Evolutionary conservation across 2,113 vertebrate genomes (phyloP), one percentile per base, ranked within the genome.

Genomic region (Trochalopteron elliotii): DNA sequence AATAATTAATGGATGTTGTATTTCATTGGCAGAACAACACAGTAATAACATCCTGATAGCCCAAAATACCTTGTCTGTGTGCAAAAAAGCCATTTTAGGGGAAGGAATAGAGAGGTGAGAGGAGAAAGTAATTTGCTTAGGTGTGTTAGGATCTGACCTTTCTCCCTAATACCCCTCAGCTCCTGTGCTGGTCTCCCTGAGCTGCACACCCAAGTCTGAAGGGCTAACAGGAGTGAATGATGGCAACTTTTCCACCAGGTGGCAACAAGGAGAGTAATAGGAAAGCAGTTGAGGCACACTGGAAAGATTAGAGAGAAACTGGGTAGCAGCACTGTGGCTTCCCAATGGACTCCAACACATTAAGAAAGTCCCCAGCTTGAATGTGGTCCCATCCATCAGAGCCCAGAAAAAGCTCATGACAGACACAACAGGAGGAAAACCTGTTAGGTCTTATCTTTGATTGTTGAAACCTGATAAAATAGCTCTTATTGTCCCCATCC

Each of bases 371-470:
- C 35, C 15, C 64, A 67, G 12, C 23, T 35, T 72, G 50, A 65
- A 59, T 50, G 19, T 30, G 39, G 44, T 70, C n/a, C n/a, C 1
- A 1, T 83, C 63, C 47, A 61, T 63, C 68, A 49, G 13, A 49
- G 22, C 37, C 33, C 60, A 78, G 71, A 60, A 67, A 84, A 94
- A 65, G 3, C 50, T 65, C 47, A 24, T 31, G 60, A 50, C 15
- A 64, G 64, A 40, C 49, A 52, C 11, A 79, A 49, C 35, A 67
- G 50, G 30, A 86, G 35, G 30, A 83, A 69, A 93, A 80, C 6
- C 0, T 0, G 2, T 35, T n/a, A 87, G 45, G 21, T 71, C 49
- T 81, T 77, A 33, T 0, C 21, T 18, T 13, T 1, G 0, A 17
- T 9, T 77, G 52, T 15, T 71, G 37, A 67, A 83, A 42, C 18